phyloP scores from a whole-genome alignment of 2,113 vertebrate genomes.

The Atrichornis clamosus region DNA sequence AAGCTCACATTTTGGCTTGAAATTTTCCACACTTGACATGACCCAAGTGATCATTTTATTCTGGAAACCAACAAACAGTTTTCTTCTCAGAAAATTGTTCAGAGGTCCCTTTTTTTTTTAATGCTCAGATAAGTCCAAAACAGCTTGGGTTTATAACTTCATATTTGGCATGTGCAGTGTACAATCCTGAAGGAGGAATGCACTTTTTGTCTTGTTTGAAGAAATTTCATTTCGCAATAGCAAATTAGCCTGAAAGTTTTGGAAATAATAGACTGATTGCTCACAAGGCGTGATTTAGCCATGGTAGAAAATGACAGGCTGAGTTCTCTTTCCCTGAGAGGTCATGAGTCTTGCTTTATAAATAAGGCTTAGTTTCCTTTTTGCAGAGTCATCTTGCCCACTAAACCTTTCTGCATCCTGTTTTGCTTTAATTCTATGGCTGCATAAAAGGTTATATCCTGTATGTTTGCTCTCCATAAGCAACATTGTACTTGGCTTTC shows the following conservation, averaged over 20 bases:
- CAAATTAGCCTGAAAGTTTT: slow-evolving; percentile 15
- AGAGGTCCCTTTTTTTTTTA: neutral
- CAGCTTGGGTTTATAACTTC: slow-evolving; percentile 31
- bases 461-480: neutral
- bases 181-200: slow-evolving; percentile 5
- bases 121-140: neutral
- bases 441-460: neutral
- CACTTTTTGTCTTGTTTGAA: neutral
- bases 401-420: slow-evolving; percentile 24
- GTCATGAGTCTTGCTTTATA: slow-evolving; percentile 21
- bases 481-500: neutral
- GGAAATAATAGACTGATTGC: neutral
- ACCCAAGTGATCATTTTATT: neutral
- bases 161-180: slow-evolving; percentile 9
- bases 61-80: neutral
- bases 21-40: slow-evolving; percentile 1
- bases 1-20: neutral
- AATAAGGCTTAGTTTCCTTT: slow-evolving; percentile 40
- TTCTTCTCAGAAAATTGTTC: neutral
- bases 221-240: slow-evolving; percentile 27
- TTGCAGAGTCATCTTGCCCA: slow-evolving; percentile 50
- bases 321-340: neutral
- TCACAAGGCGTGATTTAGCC: neutral
- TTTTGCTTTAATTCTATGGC: slow-evolving; percentile 23
- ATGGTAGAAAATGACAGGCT: neutral